Base-by-base conservation (phyloP, 1,140 invertebrate genomes). In the Drepana arcuata region DNA sequence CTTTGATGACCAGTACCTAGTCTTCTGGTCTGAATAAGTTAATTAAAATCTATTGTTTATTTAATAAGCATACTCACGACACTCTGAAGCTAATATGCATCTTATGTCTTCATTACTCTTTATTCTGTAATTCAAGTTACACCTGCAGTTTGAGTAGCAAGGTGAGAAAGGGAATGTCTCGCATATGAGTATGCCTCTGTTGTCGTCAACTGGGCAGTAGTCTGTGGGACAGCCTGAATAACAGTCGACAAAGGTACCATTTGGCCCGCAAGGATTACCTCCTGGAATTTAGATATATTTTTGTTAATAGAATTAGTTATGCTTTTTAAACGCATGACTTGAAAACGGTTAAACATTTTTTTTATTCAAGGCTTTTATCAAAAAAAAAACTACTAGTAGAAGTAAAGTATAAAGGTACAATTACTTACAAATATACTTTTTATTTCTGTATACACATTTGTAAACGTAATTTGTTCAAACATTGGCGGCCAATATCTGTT, bases 171-270 rank as follows among this genome's bases (percentile, higher is more conserved):
- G 48, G 7, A n/a, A 27, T 7, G 34, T 25, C 1, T 47, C 36
- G 15, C 49, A 61, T 2, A 23, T 14, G 3, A 40, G 7, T 2
- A 18, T 13, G 2, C 0, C 47, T 1, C 41, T 31, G 9, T 24
- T 54, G 10, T 64, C 54, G 16, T 53, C 41, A 2, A 38, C 31
- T 34, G 61, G 54, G 18, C 61, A 65, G 25, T 52, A 61, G 7
- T 46, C 26, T 9, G 30, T 28, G 3, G 46, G 43, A 15, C 60
- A 64, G 7, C 30, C 28, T 10, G 9, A 14, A 12, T 33, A 41
- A 23, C 56, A 64, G 1, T 2, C 11, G 0, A 38, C 29, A 16
- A 51, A 60, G 0, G 14, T 46, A 10, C 10, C 50, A 37, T 48
- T 60, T 10, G 12, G 7, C 1, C 45, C 38, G 14, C 56, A 60